Percentiles rank a stretch among this genome's conserved stretches.
Evolutionary conservation across 2,113 vertebrate species (phyloP).

Genomic region (Pitta sordida): DNA sequence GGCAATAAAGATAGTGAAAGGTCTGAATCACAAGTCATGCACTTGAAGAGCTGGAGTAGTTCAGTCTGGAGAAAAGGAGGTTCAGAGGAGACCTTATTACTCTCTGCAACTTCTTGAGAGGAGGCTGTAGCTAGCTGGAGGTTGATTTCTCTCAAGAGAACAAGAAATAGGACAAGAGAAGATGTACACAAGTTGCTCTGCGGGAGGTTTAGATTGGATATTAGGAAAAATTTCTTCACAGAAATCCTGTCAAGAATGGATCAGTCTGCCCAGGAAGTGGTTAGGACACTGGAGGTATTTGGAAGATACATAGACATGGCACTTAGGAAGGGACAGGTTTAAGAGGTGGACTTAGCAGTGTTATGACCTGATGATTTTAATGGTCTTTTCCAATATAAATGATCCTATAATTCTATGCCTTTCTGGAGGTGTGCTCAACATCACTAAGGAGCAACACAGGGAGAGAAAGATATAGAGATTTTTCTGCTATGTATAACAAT

Average conservation of each 20-base stretch:
- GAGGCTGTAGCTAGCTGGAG: accelerated
- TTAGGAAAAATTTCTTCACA: not conserved
- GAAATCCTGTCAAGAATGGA: not conserved
- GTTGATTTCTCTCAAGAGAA: not conserved
- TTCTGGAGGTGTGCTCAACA: not conserved
- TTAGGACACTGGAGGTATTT: not conserved
- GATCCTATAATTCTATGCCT: not conserved
- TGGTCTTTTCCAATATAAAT: not conserved
- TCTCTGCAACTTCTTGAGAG: not conserved
- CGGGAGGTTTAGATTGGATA: not conserved
- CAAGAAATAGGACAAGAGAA: no score
- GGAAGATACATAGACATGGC: accelerated
- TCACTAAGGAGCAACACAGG: accelerated
- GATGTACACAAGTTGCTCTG: not conserved
- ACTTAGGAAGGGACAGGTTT: not conserved
- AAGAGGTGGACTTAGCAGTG: not conserved
- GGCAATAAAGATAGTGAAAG: accelerated
- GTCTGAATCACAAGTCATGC: not conserved
- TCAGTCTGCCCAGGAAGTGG: not conserved
- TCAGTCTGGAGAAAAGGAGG: not conserved
- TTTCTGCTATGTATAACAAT: not conserved
- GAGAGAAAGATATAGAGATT: not conserved
- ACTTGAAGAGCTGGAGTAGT: not conserved
- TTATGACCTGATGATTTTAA: not conserved
- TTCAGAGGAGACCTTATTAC: accelerated